Conservation (phyloP, 1,140 invertebrate species). For the Lordiphosa collinella region DNA sequence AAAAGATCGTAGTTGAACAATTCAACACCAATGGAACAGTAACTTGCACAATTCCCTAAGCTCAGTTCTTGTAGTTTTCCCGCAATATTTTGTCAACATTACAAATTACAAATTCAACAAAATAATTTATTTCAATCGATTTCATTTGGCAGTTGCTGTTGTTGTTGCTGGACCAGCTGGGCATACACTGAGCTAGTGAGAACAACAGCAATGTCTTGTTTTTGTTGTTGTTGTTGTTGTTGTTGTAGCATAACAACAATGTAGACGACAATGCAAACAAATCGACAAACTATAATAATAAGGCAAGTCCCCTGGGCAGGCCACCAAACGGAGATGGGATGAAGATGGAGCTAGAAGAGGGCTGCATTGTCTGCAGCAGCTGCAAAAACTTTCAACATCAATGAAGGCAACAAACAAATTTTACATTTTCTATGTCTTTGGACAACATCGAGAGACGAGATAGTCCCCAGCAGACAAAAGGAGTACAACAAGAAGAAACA, state of each 20-base stretch:
- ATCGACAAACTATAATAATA: conserved; percentile 66
- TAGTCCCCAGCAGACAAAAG: conserved; percentile 2
- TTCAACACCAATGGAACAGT: too few relatives aligned
- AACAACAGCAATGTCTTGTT: conserved; percentile 7
- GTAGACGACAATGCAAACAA: conserved; percentile 53
- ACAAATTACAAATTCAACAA: conserved; percentile 57
- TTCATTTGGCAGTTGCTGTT: conserved; percentile 8
- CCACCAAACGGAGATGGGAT: conserved; percentile 19
- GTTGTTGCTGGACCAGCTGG: conserved; percentile 50
- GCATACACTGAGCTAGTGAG: conserved; percentile 21
- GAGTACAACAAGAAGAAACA: conserved; percentile 6
- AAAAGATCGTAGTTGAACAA: too few relatives aligned
- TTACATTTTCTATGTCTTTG: conserved; percentile 57
- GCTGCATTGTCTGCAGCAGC: conserved; percentile 63
- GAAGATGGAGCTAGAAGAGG: conserved; percentile 22
- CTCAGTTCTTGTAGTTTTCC: not conserved
- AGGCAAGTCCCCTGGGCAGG: conserved; percentile 49
- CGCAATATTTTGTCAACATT: conserved; percentile 47
- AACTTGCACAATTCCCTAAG: not conserved
- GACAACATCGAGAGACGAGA: conserved; percentile 16
- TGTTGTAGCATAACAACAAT: conserved; percentile 45
- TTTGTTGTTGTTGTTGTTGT: conserved; percentile 11
- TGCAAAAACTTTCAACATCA: conserved; percentile 68
- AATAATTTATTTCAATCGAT: conserved; percentile 62
- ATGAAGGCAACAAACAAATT: conserved; percentile 69